These are phyloP conservation scores for Scaptomyza parva DNA, from an alignment of 2,888 invertebrate species.

Conservation along the genomic window DNA sequence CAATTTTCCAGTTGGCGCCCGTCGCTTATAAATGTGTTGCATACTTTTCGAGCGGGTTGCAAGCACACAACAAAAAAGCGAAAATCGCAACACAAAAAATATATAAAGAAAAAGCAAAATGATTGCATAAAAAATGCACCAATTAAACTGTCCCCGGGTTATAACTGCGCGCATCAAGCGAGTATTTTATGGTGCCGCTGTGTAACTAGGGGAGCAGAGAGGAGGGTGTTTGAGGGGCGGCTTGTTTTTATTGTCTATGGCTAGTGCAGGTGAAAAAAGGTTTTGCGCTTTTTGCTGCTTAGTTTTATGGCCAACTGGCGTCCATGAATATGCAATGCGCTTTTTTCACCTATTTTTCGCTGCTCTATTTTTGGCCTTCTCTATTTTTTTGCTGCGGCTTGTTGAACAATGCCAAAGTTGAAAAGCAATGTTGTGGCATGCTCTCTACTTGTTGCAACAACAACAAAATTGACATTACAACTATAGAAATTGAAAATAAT, in stretches of 20 bases:
- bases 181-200: conserved; percentile 76
- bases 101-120: conserved; percentile 15
- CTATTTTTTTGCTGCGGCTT: conserved; percentile 44
- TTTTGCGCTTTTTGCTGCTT: conserved; percentile 57
- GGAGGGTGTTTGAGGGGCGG: not conserved
- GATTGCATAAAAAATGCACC: conserved; percentile 78
- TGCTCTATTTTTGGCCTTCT: not conserved
- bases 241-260: conserved; percentile 49
- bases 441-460: not conserved
- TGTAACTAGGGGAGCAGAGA: conserved; percentile 1
- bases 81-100: conserved; percentile 2
- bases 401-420: conserved; percentile 53
- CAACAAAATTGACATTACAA: conserved; percentile 17
- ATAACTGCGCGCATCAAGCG: conserved; percentile 76
- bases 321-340: conserved; percentile 70
- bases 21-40: conserved; percentile 52
- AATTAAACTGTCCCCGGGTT: conserved; percentile 83
- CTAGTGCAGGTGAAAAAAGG: conserved; percentile 50
- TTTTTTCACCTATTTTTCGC: conserved; percentile 25
- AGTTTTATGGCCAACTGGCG: conserved; percentile 66
- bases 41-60: conserved; percentile 45
- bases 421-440: conserved; percentile 31
- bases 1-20: conserved; percentile 78
- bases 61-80: not conserved
- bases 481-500: conserved; percentile 51